A percentile compares a stretch with the other conserved stretches of the same genome.
Evolutionary conservation across 2,113 vertebrate genomes (phyloP).

Genomic region (Speoplatyrhinus poulsoni): DNA sequence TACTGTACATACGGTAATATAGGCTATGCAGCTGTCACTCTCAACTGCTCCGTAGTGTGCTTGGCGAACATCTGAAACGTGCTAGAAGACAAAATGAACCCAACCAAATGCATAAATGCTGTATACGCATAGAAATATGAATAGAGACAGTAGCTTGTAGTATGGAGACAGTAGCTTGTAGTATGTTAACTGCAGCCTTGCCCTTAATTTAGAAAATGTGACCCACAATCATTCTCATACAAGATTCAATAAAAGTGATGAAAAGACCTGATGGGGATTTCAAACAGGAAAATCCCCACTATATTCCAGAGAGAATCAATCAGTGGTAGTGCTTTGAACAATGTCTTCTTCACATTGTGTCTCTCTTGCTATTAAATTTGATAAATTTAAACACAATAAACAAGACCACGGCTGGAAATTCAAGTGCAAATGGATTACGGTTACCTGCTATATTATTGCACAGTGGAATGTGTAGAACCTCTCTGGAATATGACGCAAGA

Average conservation of each 20-base stretch:
- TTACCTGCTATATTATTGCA: background rate
- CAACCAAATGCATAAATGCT: background rate
- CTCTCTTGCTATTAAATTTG: background rate
- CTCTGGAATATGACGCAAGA: too few species aligned
- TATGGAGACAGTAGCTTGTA: too few species aligned
- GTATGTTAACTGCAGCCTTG: background rate
- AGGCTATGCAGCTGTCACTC: slow-evolving; percentile 52
- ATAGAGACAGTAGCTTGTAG: background rate
- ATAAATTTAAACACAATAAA: background rate
- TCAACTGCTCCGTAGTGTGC: slow-evolving; percentile 47
- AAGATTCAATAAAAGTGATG: too few species aligned
- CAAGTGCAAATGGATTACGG: background rate
- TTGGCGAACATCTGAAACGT: slow-evolving; percentile 26
- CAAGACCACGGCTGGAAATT: background rate
- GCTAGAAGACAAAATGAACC: slow-evolving; percentile 14
- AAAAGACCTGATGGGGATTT: too few species aligned
- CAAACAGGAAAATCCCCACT: background rate
- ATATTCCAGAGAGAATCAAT: background rate
- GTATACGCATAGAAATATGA: background rate
- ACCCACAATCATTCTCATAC: background rate
- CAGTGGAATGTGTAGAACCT: background rate
- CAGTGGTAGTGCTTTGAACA: background rate
- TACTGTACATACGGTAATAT: slow-evolving; percentile 67
- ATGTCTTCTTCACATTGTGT: background rate
- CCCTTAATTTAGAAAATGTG: background rate